Evolutionary conservation across 1,140 invertebrate species (phyloP).

Genomic region (Cotesia typhae): DNA sequence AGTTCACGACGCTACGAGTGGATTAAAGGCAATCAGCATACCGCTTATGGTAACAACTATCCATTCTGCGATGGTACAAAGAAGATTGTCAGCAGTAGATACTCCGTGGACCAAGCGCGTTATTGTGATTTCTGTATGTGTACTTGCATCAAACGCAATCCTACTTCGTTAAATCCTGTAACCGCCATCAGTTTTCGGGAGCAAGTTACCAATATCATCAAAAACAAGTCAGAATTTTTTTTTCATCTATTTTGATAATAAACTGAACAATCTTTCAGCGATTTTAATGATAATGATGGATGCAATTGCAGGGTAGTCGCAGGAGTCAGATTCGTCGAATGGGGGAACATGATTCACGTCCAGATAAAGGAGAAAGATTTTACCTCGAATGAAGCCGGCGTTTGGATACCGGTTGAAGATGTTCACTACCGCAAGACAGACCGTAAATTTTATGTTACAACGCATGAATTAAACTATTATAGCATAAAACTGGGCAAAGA

Average conservation of each 20-base stretch:
- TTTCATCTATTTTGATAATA: no score
- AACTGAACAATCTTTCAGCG: no score
- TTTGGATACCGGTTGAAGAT: background rate
- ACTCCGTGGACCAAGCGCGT: background rate
- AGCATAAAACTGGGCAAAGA: background rate
- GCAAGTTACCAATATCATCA: background rate
- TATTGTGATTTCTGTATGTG: background rate
- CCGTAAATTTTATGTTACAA: background rate
- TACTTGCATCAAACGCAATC: background rate
- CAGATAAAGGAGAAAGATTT: conserved; percentile 1
- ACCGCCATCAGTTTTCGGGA: background rate
- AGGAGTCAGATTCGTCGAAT: background rate
- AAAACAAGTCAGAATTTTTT: background rate
- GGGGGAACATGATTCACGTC: background rate
- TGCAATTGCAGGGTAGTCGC: background rate
- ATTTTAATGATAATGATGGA: no score
- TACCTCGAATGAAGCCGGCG: background rate
- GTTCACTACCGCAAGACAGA: background rate
- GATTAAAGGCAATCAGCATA: no score
- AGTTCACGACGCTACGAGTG: no score
- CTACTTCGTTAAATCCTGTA: background rate
- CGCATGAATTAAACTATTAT: background rate
- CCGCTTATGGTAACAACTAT: no score
- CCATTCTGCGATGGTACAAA: no score
- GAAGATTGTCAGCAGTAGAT: background rate